Conservation (phyloP, 2,113 vertebrate species). For the Grammomys surdaster region DNA sequence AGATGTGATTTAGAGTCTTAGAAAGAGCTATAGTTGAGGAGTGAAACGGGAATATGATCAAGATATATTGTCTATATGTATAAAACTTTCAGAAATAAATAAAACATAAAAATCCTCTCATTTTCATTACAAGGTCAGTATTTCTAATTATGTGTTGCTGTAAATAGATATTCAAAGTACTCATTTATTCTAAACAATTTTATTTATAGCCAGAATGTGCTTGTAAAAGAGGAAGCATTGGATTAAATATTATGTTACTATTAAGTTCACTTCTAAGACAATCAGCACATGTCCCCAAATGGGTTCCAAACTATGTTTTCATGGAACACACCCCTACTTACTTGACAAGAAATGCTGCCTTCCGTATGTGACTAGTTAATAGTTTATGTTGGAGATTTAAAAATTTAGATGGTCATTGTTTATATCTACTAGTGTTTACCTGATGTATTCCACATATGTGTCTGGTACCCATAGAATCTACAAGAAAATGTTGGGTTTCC, state of each 20-base stretch:
- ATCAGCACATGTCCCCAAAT: background rate
- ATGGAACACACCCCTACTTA: background rate
- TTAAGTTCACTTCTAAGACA: background rate
- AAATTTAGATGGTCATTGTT: background rate
- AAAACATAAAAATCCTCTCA: background rate
- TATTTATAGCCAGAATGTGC: background rate
- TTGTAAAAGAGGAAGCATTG: background rate
- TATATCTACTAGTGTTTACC: background rate
- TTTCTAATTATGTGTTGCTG: background rate
- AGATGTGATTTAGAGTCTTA: background rate
- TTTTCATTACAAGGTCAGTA: background rate
- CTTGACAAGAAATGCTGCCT: background rate
- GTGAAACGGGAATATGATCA: background rate
- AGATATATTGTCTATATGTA: background rate
- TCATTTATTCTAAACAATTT: background rate
- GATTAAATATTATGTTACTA: background rate
- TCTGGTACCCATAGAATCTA: background rate
- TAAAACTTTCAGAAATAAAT: background rate
- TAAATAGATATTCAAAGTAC: background rate
- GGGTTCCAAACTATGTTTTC: background rate
- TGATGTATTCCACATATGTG: background rate
- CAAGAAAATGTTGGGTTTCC: background rate
- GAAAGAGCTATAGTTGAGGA: background rate
- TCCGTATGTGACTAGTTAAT: background rate
- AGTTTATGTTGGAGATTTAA: background rate